Evolutionary conservation across 2,797 vertebrate species (phyloP).

Genomic region (Miichthys miiuy): DNA sequence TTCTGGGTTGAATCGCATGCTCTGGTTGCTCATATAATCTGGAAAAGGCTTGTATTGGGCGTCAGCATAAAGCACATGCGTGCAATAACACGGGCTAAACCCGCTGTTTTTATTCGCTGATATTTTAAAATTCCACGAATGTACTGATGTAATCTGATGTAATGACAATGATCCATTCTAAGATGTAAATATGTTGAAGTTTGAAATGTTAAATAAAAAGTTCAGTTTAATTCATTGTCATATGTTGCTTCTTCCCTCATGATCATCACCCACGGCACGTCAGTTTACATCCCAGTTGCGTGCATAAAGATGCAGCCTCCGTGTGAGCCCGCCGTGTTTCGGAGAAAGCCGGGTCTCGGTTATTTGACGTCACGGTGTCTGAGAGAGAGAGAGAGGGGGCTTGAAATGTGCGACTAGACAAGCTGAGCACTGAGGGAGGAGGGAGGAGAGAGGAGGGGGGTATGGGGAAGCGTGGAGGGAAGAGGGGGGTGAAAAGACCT

Average conservation of each 20-base stretch:
- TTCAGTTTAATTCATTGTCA: slow-evolving; percentile 3
- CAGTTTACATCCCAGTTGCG: slow-evolving; percentile 11
- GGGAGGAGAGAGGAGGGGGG: slow-evolving; percentile 22
- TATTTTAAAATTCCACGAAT: not conserved
- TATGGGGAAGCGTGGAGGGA: not conserved
- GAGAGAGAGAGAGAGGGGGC: slow-evolving; percentile 68
- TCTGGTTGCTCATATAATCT: slow-evolving; percentile 46
- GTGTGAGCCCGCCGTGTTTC: slow-evolving; percentile 58
- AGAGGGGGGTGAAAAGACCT: slow-evolving; percentile 49
- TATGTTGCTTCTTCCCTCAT: not conserved
- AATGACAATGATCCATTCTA: not conserved
- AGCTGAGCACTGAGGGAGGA: slow-evolving; percentile 21
- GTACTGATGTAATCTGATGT: slow-evolving; percentile 6
- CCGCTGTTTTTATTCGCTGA: slow-evolving; percentile 5
- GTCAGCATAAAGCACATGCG: slow-evolving; percentile 34
- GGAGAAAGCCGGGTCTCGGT: slow-evolving; percentile 76
- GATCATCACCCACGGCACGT: slow-evolving; percentile 11
- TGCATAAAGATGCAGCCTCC: slow-evolving; percentile 54
- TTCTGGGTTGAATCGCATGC: slow-evolving; percentile 45
- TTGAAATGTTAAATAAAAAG: too few species aligned
- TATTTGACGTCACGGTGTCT: slow-evolving; percentile 84
- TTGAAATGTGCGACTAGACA: slow-evolving; percentile 75
- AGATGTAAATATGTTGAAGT: not conserved
- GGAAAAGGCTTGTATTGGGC: slow-evolving; percentile 39
- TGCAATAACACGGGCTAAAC: not conserved